Percentiles rank a stretch among this genome's conserved stretches.
Evolutionary conservation across 2,113 vertebrate species (phyloP).

Genomic region (Bombycilla garrulus): DNA sequence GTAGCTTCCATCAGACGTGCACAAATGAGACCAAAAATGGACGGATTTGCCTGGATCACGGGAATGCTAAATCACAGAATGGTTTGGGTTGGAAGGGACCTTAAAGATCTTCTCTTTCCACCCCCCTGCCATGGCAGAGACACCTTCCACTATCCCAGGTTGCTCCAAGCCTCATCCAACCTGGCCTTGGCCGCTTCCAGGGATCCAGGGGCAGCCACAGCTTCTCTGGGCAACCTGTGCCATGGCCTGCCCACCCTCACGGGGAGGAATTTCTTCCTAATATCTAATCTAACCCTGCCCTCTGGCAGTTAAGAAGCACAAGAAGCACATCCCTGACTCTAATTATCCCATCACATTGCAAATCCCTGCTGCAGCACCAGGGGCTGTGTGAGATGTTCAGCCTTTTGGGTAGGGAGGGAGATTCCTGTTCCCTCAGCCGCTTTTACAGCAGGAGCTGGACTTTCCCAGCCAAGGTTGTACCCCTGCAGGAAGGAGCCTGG

Average conservation of each 20-base stretch:
- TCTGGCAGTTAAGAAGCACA: neutral
- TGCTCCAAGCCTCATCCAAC: fast-evolving
- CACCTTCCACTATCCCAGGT: neutral
- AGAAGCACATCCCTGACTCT: neutral
- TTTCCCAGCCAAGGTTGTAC: neutral
- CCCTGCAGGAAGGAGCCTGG: neutral
- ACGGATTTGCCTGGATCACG: neutral
- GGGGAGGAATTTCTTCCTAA: neutral
- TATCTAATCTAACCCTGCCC: neutral
- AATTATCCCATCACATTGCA: neutral
- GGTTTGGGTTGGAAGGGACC: neutral
- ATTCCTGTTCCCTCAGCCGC: neutral
- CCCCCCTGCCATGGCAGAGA: neutral
- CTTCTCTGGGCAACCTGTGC: neutral
- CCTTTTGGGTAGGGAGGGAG: neutral
- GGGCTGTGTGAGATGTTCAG: neutral
- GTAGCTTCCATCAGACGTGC: neutral
- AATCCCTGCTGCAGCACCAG: neutral
- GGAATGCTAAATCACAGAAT: neutral
- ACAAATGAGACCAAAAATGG: neutral
- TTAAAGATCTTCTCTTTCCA: neutral
- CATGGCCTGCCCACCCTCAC: neutral
- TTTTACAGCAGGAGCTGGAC: neutral
- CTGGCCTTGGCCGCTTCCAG: neutral
- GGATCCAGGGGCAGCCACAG: neutral